A percentile compares a stretch with the other conserved stretches of the same genome.
phyloP scores from a whole-genome alignment of 2,888 invertebrate species.

The Ganaspis brasiliensis region DNA sequence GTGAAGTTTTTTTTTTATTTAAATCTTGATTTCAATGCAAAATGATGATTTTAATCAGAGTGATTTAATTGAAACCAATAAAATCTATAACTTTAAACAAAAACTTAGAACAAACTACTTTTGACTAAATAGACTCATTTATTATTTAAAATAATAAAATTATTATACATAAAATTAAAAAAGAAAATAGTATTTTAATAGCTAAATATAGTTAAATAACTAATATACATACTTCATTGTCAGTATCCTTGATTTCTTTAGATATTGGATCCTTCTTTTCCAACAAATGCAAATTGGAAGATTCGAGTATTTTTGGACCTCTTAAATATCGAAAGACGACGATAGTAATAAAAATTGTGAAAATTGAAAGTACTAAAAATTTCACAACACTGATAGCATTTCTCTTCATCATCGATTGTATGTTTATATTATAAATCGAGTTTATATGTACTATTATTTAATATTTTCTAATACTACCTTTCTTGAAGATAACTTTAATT shows the following conservation, averaged over 20 bases:
- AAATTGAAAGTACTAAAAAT: constrained; percentile 72
- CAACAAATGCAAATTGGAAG: constrained; percentile 51
- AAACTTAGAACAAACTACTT: too few species aligned
- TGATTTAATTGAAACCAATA: background rate
- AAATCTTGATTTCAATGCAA: too few species aligned
- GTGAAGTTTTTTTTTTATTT: too few species aligned
- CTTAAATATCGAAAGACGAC: constrained; percentile 76
- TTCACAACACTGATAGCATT: constrained; percentile 78
- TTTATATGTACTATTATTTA: too few species aligned
- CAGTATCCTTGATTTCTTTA: constrained; percentile 45
- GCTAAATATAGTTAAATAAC: too few species aligned
- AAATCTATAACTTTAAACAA: background rate
- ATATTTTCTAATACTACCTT: too few species aligned
- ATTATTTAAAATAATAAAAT: too few species aligned
- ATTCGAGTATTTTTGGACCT: constrained; percentile 60
- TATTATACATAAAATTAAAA: too few species aligned
- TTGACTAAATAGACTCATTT: too few species aligned
- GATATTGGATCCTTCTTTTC: constrained; percentile 47
- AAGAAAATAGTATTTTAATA: too few species aligned
- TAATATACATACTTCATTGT: constrained; percentile 59
- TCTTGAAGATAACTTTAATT: too few species aligned
- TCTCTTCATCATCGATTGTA: constrained; percentile 72
- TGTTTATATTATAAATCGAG: background rate
- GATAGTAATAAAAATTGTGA: constrained; percentile 76
- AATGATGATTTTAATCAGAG: too few species aligned